Conservation (phyloP, 2,797 vertebrate genomes). For the Pseudochromis fuscus region DNA sequence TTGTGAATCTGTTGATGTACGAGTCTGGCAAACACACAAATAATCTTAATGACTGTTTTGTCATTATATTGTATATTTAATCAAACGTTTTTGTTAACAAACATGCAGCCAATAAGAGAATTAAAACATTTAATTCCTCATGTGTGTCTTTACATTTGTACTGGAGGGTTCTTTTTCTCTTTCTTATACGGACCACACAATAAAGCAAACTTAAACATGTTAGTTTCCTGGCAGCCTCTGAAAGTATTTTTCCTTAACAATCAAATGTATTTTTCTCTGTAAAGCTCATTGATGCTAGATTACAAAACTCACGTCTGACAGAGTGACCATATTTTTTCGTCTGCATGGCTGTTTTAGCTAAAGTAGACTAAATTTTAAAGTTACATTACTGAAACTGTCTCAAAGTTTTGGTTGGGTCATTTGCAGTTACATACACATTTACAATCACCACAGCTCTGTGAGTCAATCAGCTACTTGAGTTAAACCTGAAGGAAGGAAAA, state of each 20-base stretch:
- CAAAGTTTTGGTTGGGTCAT: no score
- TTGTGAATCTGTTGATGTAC: conserved; percentile 55
- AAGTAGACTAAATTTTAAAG: background rate
- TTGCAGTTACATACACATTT: no score
- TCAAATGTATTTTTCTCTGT: background rate
- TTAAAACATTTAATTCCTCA: conserved; percentile 63
- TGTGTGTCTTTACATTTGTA: conserved; percentile 27
- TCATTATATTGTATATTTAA: conserved; percentile 75
- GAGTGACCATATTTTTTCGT: background rate
- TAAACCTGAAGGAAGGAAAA: no score
- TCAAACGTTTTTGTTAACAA: conserved; percentile 74
- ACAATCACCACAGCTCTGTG: no score
- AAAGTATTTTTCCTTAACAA: background rate
- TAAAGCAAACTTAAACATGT: background rate
- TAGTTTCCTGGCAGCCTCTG: no score
- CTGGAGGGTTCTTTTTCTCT: background rate
- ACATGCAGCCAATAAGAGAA: conserved; percentile 52
- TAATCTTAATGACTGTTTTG: conserved; percentile 57
- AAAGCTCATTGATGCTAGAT: background rate
- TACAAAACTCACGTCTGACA: background rate
- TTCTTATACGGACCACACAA: background rate
- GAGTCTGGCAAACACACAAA: conserved; percentile 49
- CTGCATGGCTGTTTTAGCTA: background rate
- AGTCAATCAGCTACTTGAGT: no score
- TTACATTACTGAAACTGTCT: no score